These are phyloP conservation scores for Leuciscus idus DNA, from an alignment of 2,113 vertebrate species.

Conservation along the genomic window DNA sequence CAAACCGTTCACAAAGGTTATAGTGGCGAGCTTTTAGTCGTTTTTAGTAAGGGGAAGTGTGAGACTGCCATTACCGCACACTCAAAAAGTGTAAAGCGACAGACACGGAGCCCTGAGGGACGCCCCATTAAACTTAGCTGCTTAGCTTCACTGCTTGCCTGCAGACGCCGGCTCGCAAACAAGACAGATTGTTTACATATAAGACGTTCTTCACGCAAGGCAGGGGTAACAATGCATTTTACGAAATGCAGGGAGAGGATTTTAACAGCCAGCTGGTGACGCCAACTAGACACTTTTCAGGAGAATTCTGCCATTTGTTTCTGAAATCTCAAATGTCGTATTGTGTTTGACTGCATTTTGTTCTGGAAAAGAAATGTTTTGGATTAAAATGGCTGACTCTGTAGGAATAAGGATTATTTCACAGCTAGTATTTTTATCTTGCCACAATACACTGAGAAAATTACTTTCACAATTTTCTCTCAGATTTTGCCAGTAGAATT, in stretches of 20 bases:
- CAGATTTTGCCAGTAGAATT: too few relatives aligned
- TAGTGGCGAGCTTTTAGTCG: background rate
- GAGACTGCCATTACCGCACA: background rate
- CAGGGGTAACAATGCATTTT: slow-evolving; percentile 11
- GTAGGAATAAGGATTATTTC: background rate
- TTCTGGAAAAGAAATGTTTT: background rate
- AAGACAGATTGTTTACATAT: slow-evolving; percentile 25
- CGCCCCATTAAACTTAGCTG: slow-evolving; percentile 15
- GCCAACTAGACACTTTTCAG: background rate
- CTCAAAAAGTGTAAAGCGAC: slow-evolving; percentile 14
- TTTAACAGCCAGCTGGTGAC: background rate
- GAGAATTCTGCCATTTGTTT: background rate
- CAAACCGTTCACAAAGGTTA: background rate
- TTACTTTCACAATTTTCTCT: too few relatives aligned
- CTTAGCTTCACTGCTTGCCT: slow-evolving; percentile 17
- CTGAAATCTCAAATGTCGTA: background rate
- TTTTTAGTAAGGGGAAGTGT: background rate
- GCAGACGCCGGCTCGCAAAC: background rate
- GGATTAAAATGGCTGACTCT: background rate
- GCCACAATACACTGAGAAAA: background rate
- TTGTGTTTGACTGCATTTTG: background rate
- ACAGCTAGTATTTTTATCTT: background rate
- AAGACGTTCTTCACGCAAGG: background rate
- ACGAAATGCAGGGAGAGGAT: background rate
- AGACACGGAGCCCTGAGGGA: slow-evolving; percentile 25